phyloP scores from a whole-genome alignment of 2,797 vertebrate genomes.

The Pipistrellus kuhlii region DNA sequence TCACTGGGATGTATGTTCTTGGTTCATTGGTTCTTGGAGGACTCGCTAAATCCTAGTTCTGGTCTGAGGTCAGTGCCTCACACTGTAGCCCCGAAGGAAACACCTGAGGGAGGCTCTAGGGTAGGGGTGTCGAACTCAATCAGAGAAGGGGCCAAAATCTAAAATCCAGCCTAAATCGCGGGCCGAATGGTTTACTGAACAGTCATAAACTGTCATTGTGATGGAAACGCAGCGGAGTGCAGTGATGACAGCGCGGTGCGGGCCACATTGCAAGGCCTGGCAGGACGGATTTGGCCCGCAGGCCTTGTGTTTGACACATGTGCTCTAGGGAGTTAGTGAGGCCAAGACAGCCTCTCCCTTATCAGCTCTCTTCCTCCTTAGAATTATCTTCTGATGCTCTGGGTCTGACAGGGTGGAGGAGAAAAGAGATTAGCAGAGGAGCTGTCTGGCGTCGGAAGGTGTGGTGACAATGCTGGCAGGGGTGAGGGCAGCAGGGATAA shows the following conservation, averaged over 20 bases:
- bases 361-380: neutral
- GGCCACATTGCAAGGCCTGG: too few relatives aligned
- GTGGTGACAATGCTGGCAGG: neutral
- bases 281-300: too few relatives aligned
- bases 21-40: neutral
- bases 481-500: neutral
- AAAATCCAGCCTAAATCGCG: too few relatives aligned
- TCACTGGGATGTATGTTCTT: neutral
- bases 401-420: neutral
- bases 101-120: neutral
- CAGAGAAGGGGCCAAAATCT: too few relatives aligned
- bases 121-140: too few relatives aligned
- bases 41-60: neutral
- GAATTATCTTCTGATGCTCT: neutral
- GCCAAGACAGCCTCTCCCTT: neutral
- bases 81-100: neutral
- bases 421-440: neutral
- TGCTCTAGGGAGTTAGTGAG: neutral
- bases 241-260: too few relatives aligned
- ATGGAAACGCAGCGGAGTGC: too few relatives aligned
- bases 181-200: too few relatives aligned
- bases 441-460: neutral
- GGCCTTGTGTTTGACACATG: too few relatives aligned
- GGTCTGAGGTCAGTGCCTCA: neutral
- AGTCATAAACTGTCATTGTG: too few relatives aligned